Base-by-base conservation (phyloP, 2,113 vertebrate species). In the rat (Rattus norvegicus) region DNA sequence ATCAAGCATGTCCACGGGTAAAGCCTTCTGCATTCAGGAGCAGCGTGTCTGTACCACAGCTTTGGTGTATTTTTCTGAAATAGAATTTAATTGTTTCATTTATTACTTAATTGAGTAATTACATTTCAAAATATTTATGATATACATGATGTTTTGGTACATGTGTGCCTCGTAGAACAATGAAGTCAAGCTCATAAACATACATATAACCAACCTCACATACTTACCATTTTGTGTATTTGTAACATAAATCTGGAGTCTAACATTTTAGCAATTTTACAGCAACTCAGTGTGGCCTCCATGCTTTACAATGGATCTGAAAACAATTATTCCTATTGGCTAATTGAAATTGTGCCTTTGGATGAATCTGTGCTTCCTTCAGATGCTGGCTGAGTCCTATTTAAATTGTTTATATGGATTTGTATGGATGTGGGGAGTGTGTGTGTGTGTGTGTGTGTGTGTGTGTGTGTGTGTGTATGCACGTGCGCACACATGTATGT, bases 381-480 rank as follows among this genome's bases (percentile, higher is more conserved):
- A 77, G 36, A 7, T 30, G 5, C 70, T 72, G 28, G 33, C 20
- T 91, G 17, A 36, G 56, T 49, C 20, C 19, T 22, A 11, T 94
- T 92, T 69, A 76, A 10, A 22, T 17, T 56, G n/a, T 28, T 33
- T 39, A 36, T 63, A 69, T 49, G 8, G 69, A 7, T 2, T 10
- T 84, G 33, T 54, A 0, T 5, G 1, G 12, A 13, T 13, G 4
- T 49, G 49, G 11, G 30, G 13, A 10, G 9, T 7, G 0, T 26
- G 47, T 14, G 19, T 17, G 1, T 56, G 70, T 17, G 12, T 7
- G 0, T 22, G 52, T 12, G 16, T 14, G 2, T 52, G 52, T 54
- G 2, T 20, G 3, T 39, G 1, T 2, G 81, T 52, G 2, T 19
- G 2, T 56, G 2, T 4, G 1, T 12, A 1, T 49, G 0, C 13